Evolutionary conservation across 2,888 invertebrate species (phyloP), one percentile per base, ranked within the genome.

Genomic region (Osmoderma eremita): DNA sequence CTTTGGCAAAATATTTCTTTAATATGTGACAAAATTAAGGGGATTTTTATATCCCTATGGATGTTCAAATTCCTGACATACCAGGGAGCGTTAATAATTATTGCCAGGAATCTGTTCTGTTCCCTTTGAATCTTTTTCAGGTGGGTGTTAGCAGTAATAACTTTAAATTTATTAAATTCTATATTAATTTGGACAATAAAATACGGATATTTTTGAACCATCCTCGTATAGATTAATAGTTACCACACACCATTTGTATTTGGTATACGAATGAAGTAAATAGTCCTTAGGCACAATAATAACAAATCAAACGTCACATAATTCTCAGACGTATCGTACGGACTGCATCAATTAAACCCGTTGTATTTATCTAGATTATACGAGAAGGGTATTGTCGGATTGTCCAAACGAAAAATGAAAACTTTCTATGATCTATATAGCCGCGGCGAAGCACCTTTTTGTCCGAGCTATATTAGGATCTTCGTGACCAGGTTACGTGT

Each of bases 371-470:
- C 58, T 61, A 61, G 58, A 61, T 61, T 61, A 30, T 30, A 39
- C 3, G 13, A 15, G 30, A 45, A 45, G 17, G 17, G 42, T 48
- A 61, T 61, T 61, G 58, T 61, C 45, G 45, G 45, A 61, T 24
- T 45, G 58, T 45, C 42, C n/a, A 61, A 61, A 61, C 45, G 45
- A 48, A 61, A 61, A 61, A 61, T 18, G 24, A 61, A 61, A 61
- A 61, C 58, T 61, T 61, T 61, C 58, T 61, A 61, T 61, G 58
- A 61, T 61, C 58, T 61, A 61, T 61, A 61, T 61, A 61, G 30
- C 24, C 30, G 30, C 42, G 30, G 17, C 17, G 58, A 8, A 41
- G 17, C 36, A 30, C 36, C 36, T 61, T 61, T 45, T 30, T 8
- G 45, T 24, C 45, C 45, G 13, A 45, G n/a, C 24, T 41, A 61